Evolutionary conservation across 2,113 vertebrate species (phyloP), one percentile per base, ranked within the genome.

Genomic region (Petroica traversi): DNA sequence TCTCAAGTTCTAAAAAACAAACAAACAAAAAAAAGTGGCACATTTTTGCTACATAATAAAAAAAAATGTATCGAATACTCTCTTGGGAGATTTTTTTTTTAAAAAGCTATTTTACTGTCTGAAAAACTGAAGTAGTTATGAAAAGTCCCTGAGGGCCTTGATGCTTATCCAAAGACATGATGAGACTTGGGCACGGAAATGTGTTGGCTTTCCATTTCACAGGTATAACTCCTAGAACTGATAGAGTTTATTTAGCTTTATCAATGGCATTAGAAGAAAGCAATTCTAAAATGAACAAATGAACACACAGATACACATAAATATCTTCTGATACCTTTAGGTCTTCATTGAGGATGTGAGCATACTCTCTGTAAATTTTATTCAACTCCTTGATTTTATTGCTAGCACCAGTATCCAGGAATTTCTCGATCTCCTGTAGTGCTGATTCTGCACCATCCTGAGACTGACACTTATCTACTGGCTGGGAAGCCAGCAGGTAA

Each of bases 401-500:
- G 76, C 98, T 98, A 14, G 97, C 95, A 8, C 98, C 98, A 2
- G 98, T 98, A 26, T 99, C 99, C 96, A 99, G 88, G 95, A 99
- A 99, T 72, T 97, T 98, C 98, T 99, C 99, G 3, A 99, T 98
- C 93, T 99, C 99, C 94, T 98, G 99, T 72, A 99, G 97, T 4
- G 99, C 99, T 3, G 99, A 97, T 98, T 99, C 99, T 2, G 99
- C 99, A 16, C 99, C 99, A 36, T 99, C 99, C 54, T 99, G 99
- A 46, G 99, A 99, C 87, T 99, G 99, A 97, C 99, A 99, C 93
- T 99, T 99, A 97, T 99, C 99, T 67, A 99, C 99, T 0, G 99
- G 98, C 89, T 99, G 99, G 0, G 98, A 99, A 16, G 99, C 99
- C 97, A 99, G 98, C 95, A 99, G 97, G 96, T 99, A 99, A 85